Conservation (phyloP, 2,888 invertebrate genomes). For the Gisinianus flammeolus region DNA sequence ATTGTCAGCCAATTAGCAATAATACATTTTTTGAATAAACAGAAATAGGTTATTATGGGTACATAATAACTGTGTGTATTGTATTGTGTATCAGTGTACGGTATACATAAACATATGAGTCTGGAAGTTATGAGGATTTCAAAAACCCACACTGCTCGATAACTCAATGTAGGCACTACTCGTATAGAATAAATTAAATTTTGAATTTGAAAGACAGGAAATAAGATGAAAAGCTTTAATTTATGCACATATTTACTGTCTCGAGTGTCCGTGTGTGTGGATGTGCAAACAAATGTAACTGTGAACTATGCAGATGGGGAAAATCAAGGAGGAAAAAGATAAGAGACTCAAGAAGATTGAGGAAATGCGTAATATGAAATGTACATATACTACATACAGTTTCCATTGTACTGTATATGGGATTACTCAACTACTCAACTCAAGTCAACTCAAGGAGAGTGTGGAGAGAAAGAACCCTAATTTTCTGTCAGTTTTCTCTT, state of each 20-base stretch:
- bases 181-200: slow-evolving; percentile 9
- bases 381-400: background rate
- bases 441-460: background rate
- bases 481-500: slow-evolving; percentile 8
- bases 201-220: background rate
- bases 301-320: background rate
- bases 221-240: slow-evolving; percentile 37
- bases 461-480: background rate
- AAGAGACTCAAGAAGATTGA: background rate
- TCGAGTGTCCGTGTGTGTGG: too few relatives aligned
- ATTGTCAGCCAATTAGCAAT: background rate
- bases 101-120: too few relatives aligned
- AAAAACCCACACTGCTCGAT: background rate
- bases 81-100: too few relatives aligned
- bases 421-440: too few relatives aligned
- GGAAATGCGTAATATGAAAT: slow-evolving; percentile 4
- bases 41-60: too few relatives aligned
- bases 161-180: too few relatives aligned
- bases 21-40: background rate
- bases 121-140: background rate
- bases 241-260: slow-evolving; percentile 24
- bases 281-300: too few relatives aligned
- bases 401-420: too few relatives aligned
- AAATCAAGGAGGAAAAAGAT: background rate
- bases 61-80: too few relatives aligned